These are phyloP conservation scores for Oryzias woworae DNA, from an alignment of 2,113 vertebrate species.

Conservation along the genomic window DNA sequence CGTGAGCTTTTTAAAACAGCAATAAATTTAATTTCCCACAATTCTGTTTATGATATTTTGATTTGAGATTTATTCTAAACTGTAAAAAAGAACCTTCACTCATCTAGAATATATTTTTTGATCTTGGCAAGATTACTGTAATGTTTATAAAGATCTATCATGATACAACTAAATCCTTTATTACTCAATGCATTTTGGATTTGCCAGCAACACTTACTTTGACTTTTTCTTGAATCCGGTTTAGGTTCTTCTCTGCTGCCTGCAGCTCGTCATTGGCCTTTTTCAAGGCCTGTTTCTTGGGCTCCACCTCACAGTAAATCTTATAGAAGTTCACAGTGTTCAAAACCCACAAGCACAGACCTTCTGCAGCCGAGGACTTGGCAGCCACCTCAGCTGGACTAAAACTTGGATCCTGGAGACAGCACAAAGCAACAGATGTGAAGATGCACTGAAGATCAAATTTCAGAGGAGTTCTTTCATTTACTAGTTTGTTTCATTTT, in stretches of 20 bases:
- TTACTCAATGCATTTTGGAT: too few species aligned
- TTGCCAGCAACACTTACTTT: constrained; percentile 74
- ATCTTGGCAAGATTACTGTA: too few species aligned
- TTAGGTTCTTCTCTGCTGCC: constrained; percentile 88
- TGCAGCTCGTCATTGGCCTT: constrained; percentile 87
- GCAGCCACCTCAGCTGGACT: constrained; percentile 85
- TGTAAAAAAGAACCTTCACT: too few species aligned
- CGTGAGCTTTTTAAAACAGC: too few species aligned
- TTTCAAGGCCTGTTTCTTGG: constrained; percentile 87
- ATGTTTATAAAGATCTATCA: too few species aligned
- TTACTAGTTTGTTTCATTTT: too few species aligned
- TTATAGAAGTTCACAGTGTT: constrained; percentile 88
- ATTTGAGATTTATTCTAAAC: too few species aligned
- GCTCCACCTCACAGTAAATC: constrained; percentile 91
- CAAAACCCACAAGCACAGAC: constrained; percentile 96
- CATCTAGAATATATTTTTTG: too few species aligned
- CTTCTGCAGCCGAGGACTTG: constrained; percentile 86
- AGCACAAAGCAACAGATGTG: constrained; percentile 16
- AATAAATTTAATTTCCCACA: too few species aligned
- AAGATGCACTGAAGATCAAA: not conserved
- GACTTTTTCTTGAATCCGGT: constrained; percentile 87
- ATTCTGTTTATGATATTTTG: too few species aligned
- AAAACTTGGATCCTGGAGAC: constrained; percentile 86
- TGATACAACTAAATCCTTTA: too few species aligned
- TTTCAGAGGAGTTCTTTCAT: too few species aligned